These are phyloP conservation scores for Sebastes aleutianus DNA, from an alignment of 2,797 vertebrate species.

Conservation along the genomic window DNA sequence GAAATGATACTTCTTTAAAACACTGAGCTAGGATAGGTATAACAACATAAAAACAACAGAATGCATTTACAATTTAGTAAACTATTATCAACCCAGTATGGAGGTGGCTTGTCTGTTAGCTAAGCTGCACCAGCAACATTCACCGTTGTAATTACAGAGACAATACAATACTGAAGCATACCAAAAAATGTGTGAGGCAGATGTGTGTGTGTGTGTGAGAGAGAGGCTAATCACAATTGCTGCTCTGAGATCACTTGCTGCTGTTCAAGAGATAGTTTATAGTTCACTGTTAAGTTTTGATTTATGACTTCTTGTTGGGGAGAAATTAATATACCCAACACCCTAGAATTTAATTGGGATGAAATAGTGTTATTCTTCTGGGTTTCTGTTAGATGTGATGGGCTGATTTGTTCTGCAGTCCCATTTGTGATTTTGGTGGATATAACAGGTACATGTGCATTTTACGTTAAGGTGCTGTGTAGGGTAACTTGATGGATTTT, in stretches of 20 bases:
- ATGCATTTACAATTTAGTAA: background rate
- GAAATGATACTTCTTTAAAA: background rate
- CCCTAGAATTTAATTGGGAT: slow-evolving; percentile 16
- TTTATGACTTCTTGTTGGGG: slow-evolving; percentile 11
- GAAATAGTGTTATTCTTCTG: background rate
- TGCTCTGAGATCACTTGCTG: background rate
- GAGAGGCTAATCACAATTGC: background rate
- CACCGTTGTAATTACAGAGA: background rate
- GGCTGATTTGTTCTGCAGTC: background rate
- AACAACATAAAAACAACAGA: background rate
- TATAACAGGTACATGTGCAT: background rate
- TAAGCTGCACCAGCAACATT: background rate
- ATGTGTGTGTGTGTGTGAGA: background rate
- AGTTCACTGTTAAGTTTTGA: slow-evolving; percentile 10
- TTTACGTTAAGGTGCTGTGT: background rate
- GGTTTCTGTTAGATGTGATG: background rate
- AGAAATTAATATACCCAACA: slow-evolving; percentile 9
- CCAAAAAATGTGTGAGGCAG: background rate
- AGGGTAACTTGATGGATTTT: background rate
- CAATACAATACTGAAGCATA: background rate
- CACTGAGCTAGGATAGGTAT: background rate
- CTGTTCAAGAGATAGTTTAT: background rate
- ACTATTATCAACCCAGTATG: background rate
- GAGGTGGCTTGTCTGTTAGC: background rate
- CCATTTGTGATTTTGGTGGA: background rate